A percentile compares a stretch with the other conserved stretches of the same genome.
Evolutionary conservation across 2,113 vertebrate species (phyloP).

Genomic region (Ptyas mucosa): DNA sequence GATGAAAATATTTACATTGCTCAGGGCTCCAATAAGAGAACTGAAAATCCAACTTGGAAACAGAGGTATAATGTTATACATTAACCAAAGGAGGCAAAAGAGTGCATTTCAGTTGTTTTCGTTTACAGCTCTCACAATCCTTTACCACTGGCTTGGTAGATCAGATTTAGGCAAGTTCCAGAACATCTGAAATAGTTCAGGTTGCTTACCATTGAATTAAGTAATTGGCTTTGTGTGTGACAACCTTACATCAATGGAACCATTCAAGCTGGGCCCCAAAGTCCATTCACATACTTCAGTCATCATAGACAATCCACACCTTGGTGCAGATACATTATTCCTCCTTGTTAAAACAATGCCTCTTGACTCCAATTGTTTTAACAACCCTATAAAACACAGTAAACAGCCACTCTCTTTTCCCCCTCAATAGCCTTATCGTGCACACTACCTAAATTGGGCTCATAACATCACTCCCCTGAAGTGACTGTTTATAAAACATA

Average conservation of each 20-base stretch:
- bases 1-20: neutral
- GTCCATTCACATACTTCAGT: neutral
- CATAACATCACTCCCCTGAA: neutral
- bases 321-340: neutral
- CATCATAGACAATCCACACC: neutral
- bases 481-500: neutral
- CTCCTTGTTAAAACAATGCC: neutral
- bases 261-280: neutral
- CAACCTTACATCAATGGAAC: neutral
- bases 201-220: neutral
- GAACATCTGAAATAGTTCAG: neutral
- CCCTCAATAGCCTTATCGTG: neutral
- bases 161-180: neutral
- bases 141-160: neutral
- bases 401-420: neutral
- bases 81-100: neutral
- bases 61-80: neutral
- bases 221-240: neutral
- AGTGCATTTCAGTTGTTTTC: neutral
- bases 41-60: neutral
- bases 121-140: neutral
- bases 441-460: neutral
- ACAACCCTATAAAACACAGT: neutral
- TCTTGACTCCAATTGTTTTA: neutral
- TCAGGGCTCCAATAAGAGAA: neutral